Evolutionary conservation across 2,888 invertebrate genomes (phyloP).

Genomic region (Auanema sp.): DNA sequence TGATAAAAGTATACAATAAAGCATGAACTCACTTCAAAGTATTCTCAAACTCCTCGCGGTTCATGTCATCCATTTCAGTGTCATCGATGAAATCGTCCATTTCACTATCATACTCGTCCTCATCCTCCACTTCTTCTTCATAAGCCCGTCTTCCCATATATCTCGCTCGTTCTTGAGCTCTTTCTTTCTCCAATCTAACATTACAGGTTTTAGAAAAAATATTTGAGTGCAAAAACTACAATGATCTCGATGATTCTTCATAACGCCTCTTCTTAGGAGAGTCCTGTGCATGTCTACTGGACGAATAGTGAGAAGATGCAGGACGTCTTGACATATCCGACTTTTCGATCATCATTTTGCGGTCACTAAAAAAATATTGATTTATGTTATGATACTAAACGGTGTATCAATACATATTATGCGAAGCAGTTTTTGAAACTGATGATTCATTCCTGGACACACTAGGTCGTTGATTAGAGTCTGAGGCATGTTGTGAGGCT

Average conservation of each 20-base stretch:
- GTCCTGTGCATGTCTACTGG: too few species aligned
- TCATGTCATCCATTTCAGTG: conserved; percentile 49
- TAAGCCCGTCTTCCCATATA: conserved; percentile 5
- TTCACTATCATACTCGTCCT: conserved; percentile 57
- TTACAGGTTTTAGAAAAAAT: too few species aligned
- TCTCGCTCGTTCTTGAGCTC: conserved; percentile 11
- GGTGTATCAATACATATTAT: background rate
- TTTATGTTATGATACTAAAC: background rate
- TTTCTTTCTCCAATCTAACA: conserved; percentile 16
- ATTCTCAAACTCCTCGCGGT: conserved; percentile 53
- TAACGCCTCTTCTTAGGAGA: background rate
- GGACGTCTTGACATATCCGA: too few species aligned
- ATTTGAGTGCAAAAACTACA: conserved; percentile 1
- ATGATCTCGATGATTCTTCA: background rate
- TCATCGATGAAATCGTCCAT: conserved; percentile 64
- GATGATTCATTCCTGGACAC: conserved; percentile 5
- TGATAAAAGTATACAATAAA: background rate
- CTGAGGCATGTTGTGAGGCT: conserved; percentile 10
- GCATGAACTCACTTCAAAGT: conserved; percentile 35
- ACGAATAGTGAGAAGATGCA: too few species aligned
- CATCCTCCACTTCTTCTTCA: conserved; percentile 40
- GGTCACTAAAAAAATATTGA: too few species aligned
- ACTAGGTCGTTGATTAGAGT: background rate
- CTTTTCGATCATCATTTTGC: too few species aligned
- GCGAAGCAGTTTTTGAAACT: conserved; percentile 1